Evolutionary conservation across 2,888 invertebrate genomes (phyloP), one percentile per base, ranked within the genome.

Genomic region (Amiota mariae): DNA sequence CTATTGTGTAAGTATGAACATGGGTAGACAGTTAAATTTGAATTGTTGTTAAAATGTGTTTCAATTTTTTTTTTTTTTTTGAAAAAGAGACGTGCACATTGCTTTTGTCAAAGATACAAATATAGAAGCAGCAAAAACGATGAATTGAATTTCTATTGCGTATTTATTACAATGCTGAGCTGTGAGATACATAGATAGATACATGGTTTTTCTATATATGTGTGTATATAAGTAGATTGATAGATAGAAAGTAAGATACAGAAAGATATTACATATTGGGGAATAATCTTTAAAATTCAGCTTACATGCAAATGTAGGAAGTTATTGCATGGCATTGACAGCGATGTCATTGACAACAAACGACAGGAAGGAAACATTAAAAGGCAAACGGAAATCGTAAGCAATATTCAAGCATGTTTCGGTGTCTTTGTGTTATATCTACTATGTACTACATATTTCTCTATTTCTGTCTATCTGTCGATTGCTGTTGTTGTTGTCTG

Each of bases 91-190:
- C 20, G 36, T 36, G 36, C 36, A 36, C 36, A 36, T 36, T 6
- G 36, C 36, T 36, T 36, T 36, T 36, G 36, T 36, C 36, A 36
- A 36, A 36, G 36, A 36, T 36, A 36, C 36, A 36, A 36, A 36
- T 0, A 36, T 36, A 36, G 8, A 36, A 36, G 36, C 6, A 36
- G 46, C 6, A 36, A 49, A 66, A 20, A 49, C 54, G 54, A 36
- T 15, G 66, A 49, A 66, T 66, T 66, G 66, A 66, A 66, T 66
- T 49, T 66, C 66, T 49, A 66, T 66, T 66, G 66, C 49, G 49
- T 66, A 48, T 48, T 48, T 66, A 20, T 59, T 59, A 20, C 20
- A 12, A 49, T 66, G 12, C 11, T 48, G 49, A 9, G 18, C 63
- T 18, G 49, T 8, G 15, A 66, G 66, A 66, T 49, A 49, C 66